Base-by-base conservation (phyloP, 2,888 invertebrate genomes). In the Parelbella ahira region DNA sequence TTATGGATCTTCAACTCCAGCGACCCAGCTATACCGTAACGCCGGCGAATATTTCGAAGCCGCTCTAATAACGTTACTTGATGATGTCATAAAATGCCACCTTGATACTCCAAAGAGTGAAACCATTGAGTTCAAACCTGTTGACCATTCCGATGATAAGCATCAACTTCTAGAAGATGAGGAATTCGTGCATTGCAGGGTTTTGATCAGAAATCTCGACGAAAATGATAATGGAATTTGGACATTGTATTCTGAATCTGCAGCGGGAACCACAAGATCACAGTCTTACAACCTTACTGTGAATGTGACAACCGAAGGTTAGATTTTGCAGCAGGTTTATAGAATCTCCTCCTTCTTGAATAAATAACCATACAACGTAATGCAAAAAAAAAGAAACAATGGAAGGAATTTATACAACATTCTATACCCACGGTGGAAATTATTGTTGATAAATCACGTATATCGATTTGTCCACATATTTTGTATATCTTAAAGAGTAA, bases 211-310 rank as follows among this genome's bases (percentile, higher is more conserved):
- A 2, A 45, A 57, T 23, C 23, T 59, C 1, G 45, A 50, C 3
- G 37, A 36, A 4, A 39, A 34, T 3, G 64, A 66, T 33, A 42
- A 24, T 6, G 67, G 67, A 0, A 1, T 55, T 1, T 68, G 67
- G 67, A 53, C 48, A 0, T 19, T 60, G 8, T 37, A 23, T 3
- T 44, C 57, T 9, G 47, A 25, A 23, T 15, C 37, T 5, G 10
- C 13, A 2, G 6, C 15, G 13, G 50, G 44, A 6, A 3, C 0
- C 1, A 20, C 4, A 1, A 4, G 5, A 11, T 28, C 36, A 2
- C 47, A 50, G 25, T 43, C 43, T 0, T 53, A 54, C 28, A 29
- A 54, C 20, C 13, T 56, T 2, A 54, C 50, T 10, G 49, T 59
- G 1, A 45, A 28, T 32, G 6, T 19, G n/a, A 11, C 6, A 8